Conservation (phyloP, 23 tunicate species). For the Trididemnum clinides region DNA sequence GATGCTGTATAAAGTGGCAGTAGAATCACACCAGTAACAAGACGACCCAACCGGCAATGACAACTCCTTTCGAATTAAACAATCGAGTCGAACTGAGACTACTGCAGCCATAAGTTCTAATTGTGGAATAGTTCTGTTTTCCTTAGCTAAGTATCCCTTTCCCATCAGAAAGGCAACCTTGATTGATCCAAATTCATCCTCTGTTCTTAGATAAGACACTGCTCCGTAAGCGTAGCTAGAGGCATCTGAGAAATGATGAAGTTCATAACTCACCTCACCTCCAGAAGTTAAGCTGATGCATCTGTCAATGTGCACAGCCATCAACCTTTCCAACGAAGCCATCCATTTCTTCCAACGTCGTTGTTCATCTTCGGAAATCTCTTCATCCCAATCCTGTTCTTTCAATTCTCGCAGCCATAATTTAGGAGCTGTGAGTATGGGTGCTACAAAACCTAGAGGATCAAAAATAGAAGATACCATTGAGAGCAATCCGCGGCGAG, state of each 20-base stretch:
- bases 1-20: no score
- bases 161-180: neutral
- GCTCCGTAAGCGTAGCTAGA: neutral
- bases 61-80: neutral
- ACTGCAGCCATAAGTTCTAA: neutral
- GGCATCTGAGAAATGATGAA: neutral
- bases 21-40: neutral
- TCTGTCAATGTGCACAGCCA: neutral
- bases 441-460: neutral
- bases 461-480: neutral
- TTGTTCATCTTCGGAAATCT: neutral
- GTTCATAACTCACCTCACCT: neutral
- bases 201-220: neutral
- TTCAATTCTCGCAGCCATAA: neutral
- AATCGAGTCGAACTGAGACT: neutral
- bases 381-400: neutral
- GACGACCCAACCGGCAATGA: neutral
- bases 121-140: neutral
- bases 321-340: neutral
- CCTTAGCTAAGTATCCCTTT: no score
- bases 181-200: neutral
- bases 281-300: neutral
- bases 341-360: neutral
- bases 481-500: neutral
- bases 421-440: neutral